Base-by-base conservation (phyloP, 2,888 invertebrate genomes). In the Diogma glabrata region DNA sequence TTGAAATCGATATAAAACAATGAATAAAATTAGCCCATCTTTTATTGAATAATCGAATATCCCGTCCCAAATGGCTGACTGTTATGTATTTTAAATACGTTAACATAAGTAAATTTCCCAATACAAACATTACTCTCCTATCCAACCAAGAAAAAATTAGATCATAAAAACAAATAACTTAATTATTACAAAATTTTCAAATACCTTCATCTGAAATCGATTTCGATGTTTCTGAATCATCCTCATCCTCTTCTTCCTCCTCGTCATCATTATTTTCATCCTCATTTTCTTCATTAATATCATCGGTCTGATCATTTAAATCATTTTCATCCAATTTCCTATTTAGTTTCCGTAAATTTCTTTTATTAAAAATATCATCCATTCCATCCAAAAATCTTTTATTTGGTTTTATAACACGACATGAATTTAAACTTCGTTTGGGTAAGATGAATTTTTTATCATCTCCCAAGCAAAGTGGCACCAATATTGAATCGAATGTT, bases 401-500 rank as follows among this genome's bases (percentile, higher is more conserved):
- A 63, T 88, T 90, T 36, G 91, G 90, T 66, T 87, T 91, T 50
- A 90, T 90, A 40, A 88, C 85, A 57, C 91, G 76, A 5, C 88
- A 88, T 38, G 90, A 90, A 66, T 89, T 84, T 14, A 79, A 84
- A 73, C 89, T 90, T 60, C 87, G 77, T 46, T 82, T 77, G 16
- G 90, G 90, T 55, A 90, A 70, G 26, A 87, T 79, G 73, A 88
- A 88, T 65, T 63, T 63, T 26, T 64, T 66, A 49, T 66, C 66
- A 24, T 55, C 56, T 51, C 54, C 72, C 72, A 46, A 73, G 74
- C 48, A 73, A 73, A 43, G 74, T 73, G 51, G 70, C 69, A 53
- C 45, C n/a, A 36, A 30, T 23, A 16, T 38, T 20, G 14, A 28
- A 24, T 55, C 54, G 22, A 12, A 56, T 8, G 43, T 17, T 12